Evolutionary conservation across 2,888 invertebrate species (phyloP), one percentile per base, ranked within the genome.

Genomic region (Tridacna crocea): DNA sequence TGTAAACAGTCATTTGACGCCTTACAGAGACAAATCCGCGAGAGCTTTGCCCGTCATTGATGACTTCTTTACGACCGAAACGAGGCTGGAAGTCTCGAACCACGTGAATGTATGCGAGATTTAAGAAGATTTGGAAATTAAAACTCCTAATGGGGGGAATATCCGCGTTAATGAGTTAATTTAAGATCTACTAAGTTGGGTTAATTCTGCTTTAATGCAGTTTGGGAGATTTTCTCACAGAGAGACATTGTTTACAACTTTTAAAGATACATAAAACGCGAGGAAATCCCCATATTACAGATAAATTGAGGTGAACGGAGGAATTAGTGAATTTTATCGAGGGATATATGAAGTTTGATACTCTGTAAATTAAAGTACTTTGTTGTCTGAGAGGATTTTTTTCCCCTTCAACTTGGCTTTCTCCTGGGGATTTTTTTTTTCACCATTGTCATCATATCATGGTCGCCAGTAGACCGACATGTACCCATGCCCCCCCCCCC

Each of bases 131-230:
- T 83, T 82, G 76, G 82, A 86, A 84, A 83, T 83, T 80, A 86
- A 79, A 82, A 70, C 79, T 79, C 83, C 79, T 83, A 83, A 86
- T 81, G 82, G 72, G 82, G 77, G 74, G 72, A 79, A 82, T 84
- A 84, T 82, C 70, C 74, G 76, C 63, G 72, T 74, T 83, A 84
- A 86, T 80, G 78, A 84, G 86, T 82, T 83, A 86, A 83, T 86
- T 86, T 86, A 86, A 82, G 82, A 84, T 78, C 78, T 82, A 77
- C 80, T 82, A 80, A 84, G 82, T 65, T 82, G 60, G 78, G 75
- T 84, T 84, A 83, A 86, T 83, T 82, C 83, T 86, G 70, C 76
- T 86, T 83, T 84, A 85, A 85, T 85, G 85, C 79, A 79, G 79
- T 85, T 85, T 81, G 73, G 77, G 77, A 77, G 77, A 82, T 75